Base-by-base conservation (phyloP, 2,888 invertebrate species). In the Anorthoa munda region DNA sequence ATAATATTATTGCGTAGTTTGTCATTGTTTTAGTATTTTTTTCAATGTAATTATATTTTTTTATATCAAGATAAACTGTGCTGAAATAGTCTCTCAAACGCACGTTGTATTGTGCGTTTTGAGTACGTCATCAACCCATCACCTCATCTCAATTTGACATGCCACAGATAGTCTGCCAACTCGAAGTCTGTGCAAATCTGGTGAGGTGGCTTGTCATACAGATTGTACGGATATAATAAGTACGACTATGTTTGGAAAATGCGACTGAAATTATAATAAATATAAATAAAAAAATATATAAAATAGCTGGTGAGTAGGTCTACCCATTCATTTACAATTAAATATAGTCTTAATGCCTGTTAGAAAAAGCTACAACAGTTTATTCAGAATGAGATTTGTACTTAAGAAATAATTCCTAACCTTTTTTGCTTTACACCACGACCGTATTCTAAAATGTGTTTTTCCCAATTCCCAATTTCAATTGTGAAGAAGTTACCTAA, bases 141-240 rank as follows among this genome's bases (percentile, higher is more conserved):
- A 68, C 50, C 26, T 56, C 60, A 61, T 61, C n/a, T 51, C 31
- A 56, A 63, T 69, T 77, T 48, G 63, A 68, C 70, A 53, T 23
- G 69, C 69, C 58, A 58, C 59, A 64, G 31, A 69, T 31, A 39
- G 51, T 48, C 61, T 64, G 69, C 77, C 77, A 76, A 76, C 21
- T 39, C 15, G 51, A 77, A 77, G 26, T 77, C 69, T 69, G 51
- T 23, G 46, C 15, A n/a, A 59, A 46, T 63, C 56, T 56, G 61
- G 26, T 61, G 58, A 51, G 21, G 23, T 68, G 18, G 68, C 15
- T 15, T 48, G 48, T 58, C 50, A 21, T 63, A 9, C 7, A 39
- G n/a, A 39, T 48, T 2, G n/a, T 23, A 17, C 13, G 11, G 11
- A 39, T 66, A 12, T 23, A 31, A 45, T 12, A 39, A 39, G 39